Base-by-base conservation (phyloP, 2,888 invertebrate genomes). In the Drosophila suboccidentalis region DNA sequence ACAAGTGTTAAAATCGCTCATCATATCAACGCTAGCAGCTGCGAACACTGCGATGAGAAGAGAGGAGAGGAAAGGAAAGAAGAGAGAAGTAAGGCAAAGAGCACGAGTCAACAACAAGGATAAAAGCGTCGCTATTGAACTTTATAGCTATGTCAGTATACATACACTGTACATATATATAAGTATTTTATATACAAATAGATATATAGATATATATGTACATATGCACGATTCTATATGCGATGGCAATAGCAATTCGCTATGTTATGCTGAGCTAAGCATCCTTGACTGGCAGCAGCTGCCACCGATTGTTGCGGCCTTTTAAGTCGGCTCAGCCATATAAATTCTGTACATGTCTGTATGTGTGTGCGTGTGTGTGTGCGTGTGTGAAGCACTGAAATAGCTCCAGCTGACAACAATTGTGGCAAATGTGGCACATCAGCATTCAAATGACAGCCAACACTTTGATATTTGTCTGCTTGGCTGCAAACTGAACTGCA, bases 1-100 rank as follows among this genome's bases (percentile, higher is more conserved):
- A 74, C 70, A 89, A 89, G 90, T 87, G 86, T 78, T 85, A 76
- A 87, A 89, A 87, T 87, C 88, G 82, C 86, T 89, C 88, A 89
- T 85, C 82, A 73, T 89, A 76, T 86, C 88, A 87, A 79, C 71
- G 51, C 76, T 58, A 58, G 53, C 87, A 80, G 80, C 83, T 80
- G 80, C 51, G 51, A 58, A 44, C 29, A 41, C 41, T 11, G 26
- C n/a, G 54, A 54, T 11, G 38, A 19, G 26, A 3, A 15, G 34
- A 19, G 47, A 11, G 13, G 17, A 51, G 36, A 6, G 36, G 22
- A 26, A 44, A 19, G 9, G 22, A 51, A 29, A 22, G 53, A 10
- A 55, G 50, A 54, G 39, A 61, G 65, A 8, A 29, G 34, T 15
- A 43, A 13, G 50, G 50, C 58, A 44, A 29, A 47, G 58, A 65